Evolutionary conservation across 1,140 invertebrate genomes (phyloP).

Genomic region (Drosophila jambulina): DNA sequence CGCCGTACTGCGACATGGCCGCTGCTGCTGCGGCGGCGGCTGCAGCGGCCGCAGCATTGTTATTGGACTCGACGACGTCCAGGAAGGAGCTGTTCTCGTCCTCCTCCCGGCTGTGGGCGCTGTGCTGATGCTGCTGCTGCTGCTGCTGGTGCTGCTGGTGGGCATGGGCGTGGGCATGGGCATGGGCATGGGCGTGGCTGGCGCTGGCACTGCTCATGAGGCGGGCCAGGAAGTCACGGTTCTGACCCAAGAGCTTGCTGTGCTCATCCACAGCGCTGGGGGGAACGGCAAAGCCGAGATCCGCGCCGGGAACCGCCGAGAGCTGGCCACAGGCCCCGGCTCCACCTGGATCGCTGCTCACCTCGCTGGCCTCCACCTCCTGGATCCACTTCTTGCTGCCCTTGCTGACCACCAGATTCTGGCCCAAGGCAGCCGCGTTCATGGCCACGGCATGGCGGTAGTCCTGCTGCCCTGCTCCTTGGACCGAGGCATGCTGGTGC

Average conservation of each 20-base stretch:
- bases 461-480: conserved; percentile 51
- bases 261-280: conserved; percentile 75
- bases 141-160: conserved; percentile 61
- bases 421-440: conserved; percentile 68
- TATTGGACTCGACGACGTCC: conserved; percentile 83
- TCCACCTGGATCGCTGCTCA: conserved; percentile 36
- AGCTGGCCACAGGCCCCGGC: conserved; percentile 36
- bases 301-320: conserved; percentile 32
- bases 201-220: conserved; percentile 79
- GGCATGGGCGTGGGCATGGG: conserved; percentile 41
- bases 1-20: conserved; percentile 75
- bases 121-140: conserved; percentile 65
- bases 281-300: conserved; percentile 77
- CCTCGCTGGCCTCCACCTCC: conserved; percentile 55
- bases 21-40: conserved; percentile 63
- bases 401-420: conserved; percentile 84
- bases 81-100: conserved; percentile 84
- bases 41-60: conserved; percentile 66
- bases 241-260: conserved; percentile 77
- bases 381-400: conserved; percentile 85
- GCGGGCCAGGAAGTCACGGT: conserved; percentile 79
- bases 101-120: conserved; percentile 72
- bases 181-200: conserved; percentile 59
- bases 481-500: conserved; percentile 48
- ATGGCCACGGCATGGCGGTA: conserved; percentile 75